Base-by-base conservation (phyloP, 2,113 vertebrate genomes). In the Campylomormyrus numenius region DNA sequence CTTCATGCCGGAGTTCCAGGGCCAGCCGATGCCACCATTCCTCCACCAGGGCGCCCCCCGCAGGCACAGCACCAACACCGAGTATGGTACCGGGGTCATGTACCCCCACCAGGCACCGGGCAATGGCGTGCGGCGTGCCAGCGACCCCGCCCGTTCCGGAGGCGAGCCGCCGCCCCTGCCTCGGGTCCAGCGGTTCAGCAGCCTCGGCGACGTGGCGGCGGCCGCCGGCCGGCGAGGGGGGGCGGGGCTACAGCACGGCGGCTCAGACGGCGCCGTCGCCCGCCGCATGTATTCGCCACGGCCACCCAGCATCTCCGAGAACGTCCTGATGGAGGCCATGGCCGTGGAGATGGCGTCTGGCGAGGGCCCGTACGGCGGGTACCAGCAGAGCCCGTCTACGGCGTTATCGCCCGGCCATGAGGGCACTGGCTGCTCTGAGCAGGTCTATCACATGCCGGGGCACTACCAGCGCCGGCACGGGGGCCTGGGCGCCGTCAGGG, bases 251-350 rank as follows among this genome's bases (percentile, higher is more conserved):
- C 96, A 97, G 90, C 95, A 96, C 39, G 93, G 95, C 13, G 94
- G 96, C 42, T 96, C 97, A 0, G 97, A 98, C 6, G 92, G 94
- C 52, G 95, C 94, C 86, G 92, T 97, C 31, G 90, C 95, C 80
- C 91, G 94, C 21, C 97, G 96, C 9, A 93, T 97, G 92, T 99
- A 98, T 94, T 97, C 98, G 4, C 97, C 98, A 0, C 96, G 96
- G 0, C 97, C 98, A 0, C 97, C 97, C 13, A 98, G 98, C 94
- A 99, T 99, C 91, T 97, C 95, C 0, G 98, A 99, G 92, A 98
- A 99, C 1, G 96, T 98, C 3, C 95, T 96, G 94, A 95, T 96
- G 96, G 96, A 96, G 90, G 94, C 97, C 27, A 93, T 99, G 95
- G 96, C 95, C 46, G 91, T 96, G 89, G 97, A 94, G 49, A 93